Evolutionary conservation across 2,888 invertebrate species (phyloP).

Genomic region (Metallyticus violacea): DNA sequence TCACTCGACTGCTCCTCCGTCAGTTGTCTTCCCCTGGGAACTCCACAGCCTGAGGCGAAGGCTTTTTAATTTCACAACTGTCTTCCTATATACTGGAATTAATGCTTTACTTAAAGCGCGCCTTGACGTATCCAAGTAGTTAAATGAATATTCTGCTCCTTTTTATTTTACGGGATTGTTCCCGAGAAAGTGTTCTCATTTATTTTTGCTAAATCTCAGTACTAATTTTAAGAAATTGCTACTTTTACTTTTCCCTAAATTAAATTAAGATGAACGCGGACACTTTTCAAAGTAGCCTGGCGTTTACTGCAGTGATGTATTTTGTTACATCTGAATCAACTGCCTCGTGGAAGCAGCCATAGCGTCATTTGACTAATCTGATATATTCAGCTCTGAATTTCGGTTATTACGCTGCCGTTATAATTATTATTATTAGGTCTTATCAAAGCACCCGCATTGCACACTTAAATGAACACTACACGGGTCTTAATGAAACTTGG

Average conservation of each 20-base stretch:
- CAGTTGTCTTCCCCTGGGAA: background rate
- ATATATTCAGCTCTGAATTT: too few species aligned
- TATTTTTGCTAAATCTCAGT: background rate
- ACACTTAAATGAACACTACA: too few species aligned
- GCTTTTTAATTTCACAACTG: background rate
- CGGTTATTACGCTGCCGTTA: too few species aligned
- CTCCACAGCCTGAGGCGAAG: background rate
- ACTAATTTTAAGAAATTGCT: background rate
- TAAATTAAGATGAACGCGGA: background rate
- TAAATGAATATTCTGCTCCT: background rate
- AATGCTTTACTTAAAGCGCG: background rate
- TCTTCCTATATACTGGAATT: background rate
- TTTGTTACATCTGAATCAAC: background rate
- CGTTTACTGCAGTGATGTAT: background rate
- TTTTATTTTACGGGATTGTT: too few species aligned
- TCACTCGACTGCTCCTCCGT: background rate
- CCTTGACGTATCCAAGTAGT: background rate
- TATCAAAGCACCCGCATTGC: too few species aligned
- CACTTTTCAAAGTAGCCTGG: background rate
- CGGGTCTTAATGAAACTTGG: too few species aligned
- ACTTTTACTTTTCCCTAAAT: background rate
- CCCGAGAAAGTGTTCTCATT: background rate
- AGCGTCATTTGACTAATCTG: too few species aligned
- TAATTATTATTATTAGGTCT: too few species aligned
- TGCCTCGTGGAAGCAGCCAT: too few species aligned